phyloP scores from a whole-genome alignment of 2,888 invertebrate species.

The Eristalis intricaria region DNA sequence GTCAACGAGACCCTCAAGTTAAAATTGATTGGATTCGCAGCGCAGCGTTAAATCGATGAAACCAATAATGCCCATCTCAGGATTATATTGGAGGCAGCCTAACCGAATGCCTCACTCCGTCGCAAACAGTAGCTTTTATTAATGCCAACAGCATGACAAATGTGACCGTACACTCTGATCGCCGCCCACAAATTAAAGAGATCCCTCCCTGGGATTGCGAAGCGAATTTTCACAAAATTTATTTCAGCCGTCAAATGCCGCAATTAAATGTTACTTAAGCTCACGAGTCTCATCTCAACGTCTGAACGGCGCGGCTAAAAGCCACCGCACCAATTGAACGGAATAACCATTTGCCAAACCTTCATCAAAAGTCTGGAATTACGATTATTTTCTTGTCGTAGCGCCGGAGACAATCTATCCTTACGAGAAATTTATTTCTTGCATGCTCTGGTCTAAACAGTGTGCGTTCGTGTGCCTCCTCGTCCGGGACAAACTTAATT shows the following conservation, averaged over 20 bases:
- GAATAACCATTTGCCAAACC: constrained; percentile 51
- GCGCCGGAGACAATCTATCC: constrained; percentile 41
- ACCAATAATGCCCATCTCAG: neutral
- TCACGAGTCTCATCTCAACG: neutral
- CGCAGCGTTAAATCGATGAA: neutral
- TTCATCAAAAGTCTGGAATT: constrained; percentile 45
- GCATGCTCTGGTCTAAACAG: constrained; percentile 18
- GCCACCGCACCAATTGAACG: constrained; percentile 21
- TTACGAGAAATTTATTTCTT: constrained; percentile 44
- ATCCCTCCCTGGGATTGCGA: neutral
- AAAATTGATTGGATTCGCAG: neutral
- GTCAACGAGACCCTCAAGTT: neutral
- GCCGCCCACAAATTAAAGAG: neutral
- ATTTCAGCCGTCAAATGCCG: constrained; percentile 28
- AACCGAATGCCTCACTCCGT: neutral
- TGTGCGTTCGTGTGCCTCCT: neutral
- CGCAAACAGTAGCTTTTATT: neutral
- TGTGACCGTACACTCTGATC: neutral
- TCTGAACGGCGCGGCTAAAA: neutral
- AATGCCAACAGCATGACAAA: neutral
- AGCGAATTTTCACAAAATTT: constrained; percentile 3
- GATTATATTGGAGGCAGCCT: neutral
- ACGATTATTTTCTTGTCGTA: constrained; percentile 44
- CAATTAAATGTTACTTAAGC: constrained; percentile 25
- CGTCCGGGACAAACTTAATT: constrained; percentile 25